Conservation (phyloP, 2,888 invertebrate genomes). For the Mesorhabditis sp. region DNA sequence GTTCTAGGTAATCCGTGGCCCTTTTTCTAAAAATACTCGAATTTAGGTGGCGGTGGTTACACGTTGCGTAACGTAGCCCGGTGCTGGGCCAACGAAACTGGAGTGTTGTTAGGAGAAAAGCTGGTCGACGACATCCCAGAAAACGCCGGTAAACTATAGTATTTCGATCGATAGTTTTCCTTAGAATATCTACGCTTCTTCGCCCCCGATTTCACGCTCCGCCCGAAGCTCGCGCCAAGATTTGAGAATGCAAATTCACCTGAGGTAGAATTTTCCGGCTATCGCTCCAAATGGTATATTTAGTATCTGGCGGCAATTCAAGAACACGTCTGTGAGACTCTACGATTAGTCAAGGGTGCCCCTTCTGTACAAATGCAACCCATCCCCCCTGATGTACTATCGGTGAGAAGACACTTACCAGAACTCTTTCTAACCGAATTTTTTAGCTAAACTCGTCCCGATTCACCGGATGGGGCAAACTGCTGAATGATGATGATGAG, state of each 20-base stretch:
- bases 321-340: conserved; percentile 80
- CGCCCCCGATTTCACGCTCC: conserved; percentile 90
- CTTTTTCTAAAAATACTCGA: conserved; percentile 56
- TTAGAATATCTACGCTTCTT: conserved; percentile 90
- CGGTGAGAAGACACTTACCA: background rate
- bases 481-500: too few species aligned
- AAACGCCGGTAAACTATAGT: conserved; percentile 30
- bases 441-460: too few species aligned
- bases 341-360: conserved; percentile 86
- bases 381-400: conserved; percentile 26
- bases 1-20: conserved; percentile 72
- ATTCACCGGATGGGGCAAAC: too few species aligned
- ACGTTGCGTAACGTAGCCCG: conserved; percentile 96
- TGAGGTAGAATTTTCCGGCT: conserved; percentile 60
- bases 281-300: conserved; percentile 15
- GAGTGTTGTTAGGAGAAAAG: conserved; percentile 82
- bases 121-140: conserved; percentile 87
- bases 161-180: background rate
- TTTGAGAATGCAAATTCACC: conserved; percentile 90
- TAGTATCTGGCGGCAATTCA: conserved; percentile 86
- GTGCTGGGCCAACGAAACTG: conserved; percentile 98
- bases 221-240: conserved; percentile 81
- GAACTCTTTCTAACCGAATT: too few species aligned
- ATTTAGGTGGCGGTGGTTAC: conserved; percentile 74
- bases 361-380: conserved; percentile 82